Evolutionary conservation across 2,888 invertebrate genomes (phyloP).

Genomic region (Sphaeridia pumilis): DNA sequence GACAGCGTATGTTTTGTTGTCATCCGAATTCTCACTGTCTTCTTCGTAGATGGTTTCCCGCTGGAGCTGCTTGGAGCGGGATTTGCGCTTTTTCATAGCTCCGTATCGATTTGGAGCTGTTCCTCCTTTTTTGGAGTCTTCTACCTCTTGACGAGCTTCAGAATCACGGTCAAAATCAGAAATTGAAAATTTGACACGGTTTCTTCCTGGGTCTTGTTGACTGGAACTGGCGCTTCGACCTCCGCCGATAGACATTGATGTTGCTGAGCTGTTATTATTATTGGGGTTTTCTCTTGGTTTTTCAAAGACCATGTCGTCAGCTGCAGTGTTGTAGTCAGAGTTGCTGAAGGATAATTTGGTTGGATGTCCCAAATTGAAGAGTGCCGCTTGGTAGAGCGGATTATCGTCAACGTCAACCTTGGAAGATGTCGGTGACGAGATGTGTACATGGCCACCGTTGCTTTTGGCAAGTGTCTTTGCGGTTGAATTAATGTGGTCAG

Average conservation of each 20-base stretch:
- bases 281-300: neutral
- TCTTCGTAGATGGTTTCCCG: slow-evolving; percentile 35
- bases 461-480: neutral
- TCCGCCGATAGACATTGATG: neutral
- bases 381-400: neutral
- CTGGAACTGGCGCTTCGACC: neutral
- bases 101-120: slow-evolving; percentile 22
- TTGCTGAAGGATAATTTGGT: no score
- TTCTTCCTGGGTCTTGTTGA: neutral
- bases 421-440: neutral
- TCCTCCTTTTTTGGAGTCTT: no score
- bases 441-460: neutral
- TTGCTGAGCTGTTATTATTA: neutral
- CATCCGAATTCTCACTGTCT: slow-evolving; percentile 17
- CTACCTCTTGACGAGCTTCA: no score
- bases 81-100: slow-evolving; percentile 26
- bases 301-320: no score
- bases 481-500: neutral
- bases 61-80: slow-evolving; percentile 13
- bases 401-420: neutral
- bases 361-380: neutral
- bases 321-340: no score
- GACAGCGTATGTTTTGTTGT: slow-evolving; percentile 23
- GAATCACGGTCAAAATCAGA: no score
- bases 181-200: neutral